Evolutionary conservation across 1,140 invertebrate genomes (phyloP).

Genomic region (Parapsyche elsis): DNA sequence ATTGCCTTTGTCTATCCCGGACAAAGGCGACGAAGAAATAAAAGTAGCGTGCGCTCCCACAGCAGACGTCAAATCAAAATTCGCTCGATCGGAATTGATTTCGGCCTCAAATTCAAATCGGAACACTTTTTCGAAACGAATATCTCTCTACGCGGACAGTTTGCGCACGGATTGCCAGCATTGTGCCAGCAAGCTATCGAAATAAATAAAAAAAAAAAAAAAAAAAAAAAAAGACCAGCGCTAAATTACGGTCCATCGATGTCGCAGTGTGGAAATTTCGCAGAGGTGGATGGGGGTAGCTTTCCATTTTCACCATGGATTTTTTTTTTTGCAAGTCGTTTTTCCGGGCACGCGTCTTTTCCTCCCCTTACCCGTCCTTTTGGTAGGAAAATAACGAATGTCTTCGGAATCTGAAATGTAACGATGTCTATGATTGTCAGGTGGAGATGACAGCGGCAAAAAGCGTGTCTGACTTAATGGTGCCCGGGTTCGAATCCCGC

Average conservation of each 20-base stretch:
- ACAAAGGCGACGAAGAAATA: too few relatives aligned
- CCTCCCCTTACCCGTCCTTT: not conserved
- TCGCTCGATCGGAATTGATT: too few relatives aligned
- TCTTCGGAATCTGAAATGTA: slow-evolving; percentile 8
- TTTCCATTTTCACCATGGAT: slow-evolving; percentile 14
- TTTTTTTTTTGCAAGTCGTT: not conserved
- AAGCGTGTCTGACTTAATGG: slow-evolving; percentile 11
- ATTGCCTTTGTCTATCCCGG: too few relatives aligned
- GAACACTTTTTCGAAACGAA: too few relatives aligned
- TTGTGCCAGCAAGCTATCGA: too few relatives aligned
- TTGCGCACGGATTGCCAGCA: too few relatives aligned
- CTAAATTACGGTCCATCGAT: slow-evolving; percentile 28
- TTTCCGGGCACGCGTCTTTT: not conserved
- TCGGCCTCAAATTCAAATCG: too few relatives aligned
- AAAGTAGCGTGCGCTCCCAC: too few relatives aligned
- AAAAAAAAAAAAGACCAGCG: not conserved
- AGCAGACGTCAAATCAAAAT: too few relatives aligned
- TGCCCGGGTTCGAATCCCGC: not conserved
- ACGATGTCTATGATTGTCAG: slow-evolving; percentile 24
- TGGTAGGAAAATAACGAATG: not conserved
- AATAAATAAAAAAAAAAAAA: not conserved
- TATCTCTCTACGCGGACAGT: too few relatives aligned
- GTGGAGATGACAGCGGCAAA: slow-evolving; percentile 23
- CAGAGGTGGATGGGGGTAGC: not conserved
- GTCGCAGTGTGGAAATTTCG: slow-evolving; percentile 25